Evolutionary conservation across 2,113 vertebrate genomes (phyloP).

Genomic region (Ailurus styani): DNA sequence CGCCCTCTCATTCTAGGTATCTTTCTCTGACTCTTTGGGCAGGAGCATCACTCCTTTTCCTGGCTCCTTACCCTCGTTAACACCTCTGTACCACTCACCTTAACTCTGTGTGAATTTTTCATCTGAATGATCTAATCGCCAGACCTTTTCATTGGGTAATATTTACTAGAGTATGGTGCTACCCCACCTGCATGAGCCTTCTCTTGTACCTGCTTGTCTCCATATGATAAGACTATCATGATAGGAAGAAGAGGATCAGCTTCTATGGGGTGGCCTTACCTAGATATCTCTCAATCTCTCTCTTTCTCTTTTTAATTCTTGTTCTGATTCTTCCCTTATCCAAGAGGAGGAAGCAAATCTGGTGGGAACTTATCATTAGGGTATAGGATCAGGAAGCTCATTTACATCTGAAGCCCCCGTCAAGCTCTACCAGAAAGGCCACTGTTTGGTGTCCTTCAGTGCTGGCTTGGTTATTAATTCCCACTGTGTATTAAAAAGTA

Average conservation of each 20-base stretch:
- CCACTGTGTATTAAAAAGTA: neutral
- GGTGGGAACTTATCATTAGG: neutral
- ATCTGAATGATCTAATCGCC: neutral
- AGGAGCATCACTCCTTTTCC: neutral
- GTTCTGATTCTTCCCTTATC: neutral
- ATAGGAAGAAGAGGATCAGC: neutral
- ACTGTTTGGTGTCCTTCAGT: fast-evolving
- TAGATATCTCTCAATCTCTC: too few species aligned
- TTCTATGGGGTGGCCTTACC: neutral
- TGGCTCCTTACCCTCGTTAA: too few species aligned
- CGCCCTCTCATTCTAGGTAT: neutral
- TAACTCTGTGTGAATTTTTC: too few species aligned
- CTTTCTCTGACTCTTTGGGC: neutral
- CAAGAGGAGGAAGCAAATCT: neutral
- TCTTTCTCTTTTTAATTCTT: neutral
- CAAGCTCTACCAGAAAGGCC: neutral
- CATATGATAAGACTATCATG: neutral
- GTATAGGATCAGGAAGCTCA: neutral
- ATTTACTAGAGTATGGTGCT: neutral
- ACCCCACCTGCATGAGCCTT: fast-evolving
- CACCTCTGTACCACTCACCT: neutral
- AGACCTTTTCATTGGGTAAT: neutral
- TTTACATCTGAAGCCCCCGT: neutral
- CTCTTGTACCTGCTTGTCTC: too few species aligned
- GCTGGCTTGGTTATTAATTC: neutral